Conservation (phyloP, 92 coral and sea anemone species). For the Porites evermanni region DNA sequence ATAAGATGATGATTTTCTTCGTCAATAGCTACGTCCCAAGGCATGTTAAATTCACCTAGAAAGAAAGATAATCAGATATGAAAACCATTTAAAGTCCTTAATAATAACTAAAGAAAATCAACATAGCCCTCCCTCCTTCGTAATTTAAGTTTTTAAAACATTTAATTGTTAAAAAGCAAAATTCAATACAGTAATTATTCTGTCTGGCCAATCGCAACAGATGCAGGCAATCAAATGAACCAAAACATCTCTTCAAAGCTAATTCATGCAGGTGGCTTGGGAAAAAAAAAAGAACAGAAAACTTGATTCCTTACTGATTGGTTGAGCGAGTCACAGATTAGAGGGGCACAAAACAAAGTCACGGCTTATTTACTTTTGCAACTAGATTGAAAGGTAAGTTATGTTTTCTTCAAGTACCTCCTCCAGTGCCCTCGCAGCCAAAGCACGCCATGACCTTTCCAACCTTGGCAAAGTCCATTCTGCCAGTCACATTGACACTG, state of each 20-base stretch:
- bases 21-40: conserved; percentile 94
- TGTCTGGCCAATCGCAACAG: too few species aligned
- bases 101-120: background rate
- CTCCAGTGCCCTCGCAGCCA: conserved; percentile 92
- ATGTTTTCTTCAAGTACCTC: conserved; percentile 44
- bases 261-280: too few species aligned
- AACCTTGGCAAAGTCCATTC: conserved; percentile 89
- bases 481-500: conserved; percentile 87
- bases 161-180: too few species aligned
- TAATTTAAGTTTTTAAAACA: too few species aligned
- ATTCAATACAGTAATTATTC: too few species aligned
- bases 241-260: too few species aligned
- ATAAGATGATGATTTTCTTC: conserved; percentile 86
- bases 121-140: background rate
- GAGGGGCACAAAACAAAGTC: too few species aligned
- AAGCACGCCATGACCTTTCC: conserved; percentile 81
- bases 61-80: background rate
- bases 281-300: too few species aligned
- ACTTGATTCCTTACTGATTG: too few species aligned
- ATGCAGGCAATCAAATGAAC: too few species aligned
- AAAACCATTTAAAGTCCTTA: background rate
- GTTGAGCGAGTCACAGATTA: too few species aligned
- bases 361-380: too few species aligned
- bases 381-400: background rate
- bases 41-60: conserved; percentile 85